These are phyloP conservation scores for Eilema caniola DNA, from an alignment of 2,888 invertebrate genomes.

Conservation along the genomic window DNA sequence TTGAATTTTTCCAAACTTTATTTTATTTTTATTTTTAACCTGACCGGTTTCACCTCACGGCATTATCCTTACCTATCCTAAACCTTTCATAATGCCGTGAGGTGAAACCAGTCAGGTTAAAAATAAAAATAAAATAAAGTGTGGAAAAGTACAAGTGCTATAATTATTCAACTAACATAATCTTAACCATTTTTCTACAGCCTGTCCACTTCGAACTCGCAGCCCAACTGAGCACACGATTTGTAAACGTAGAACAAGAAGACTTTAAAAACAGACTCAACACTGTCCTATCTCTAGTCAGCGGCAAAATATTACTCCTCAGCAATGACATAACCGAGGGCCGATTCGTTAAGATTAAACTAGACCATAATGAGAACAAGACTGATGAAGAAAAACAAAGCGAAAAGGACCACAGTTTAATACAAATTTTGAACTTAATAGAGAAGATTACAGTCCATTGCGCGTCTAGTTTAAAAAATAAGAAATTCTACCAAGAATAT, in stretches of 20 bases:
- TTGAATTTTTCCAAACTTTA: too few species aligned
- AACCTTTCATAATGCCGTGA: too few species aligned
- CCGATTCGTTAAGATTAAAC: constrained; percentile 86
- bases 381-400: constrained; percentile 88
- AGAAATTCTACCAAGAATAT: constrained; percentile 75
- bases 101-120: too few species aligned
- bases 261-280: constrained; percentile 90
- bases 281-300: constrained; percentile 87
- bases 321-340: constrained; percentile 85
- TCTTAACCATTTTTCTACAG: constrained; percentile 61
- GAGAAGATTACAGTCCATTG: constrained; percentile 90
- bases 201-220: constrained; percentile 91
- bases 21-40: too few species aligned
- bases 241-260: constrained; percentile 91
- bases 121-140: too few species aligned
- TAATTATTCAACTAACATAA: neutral
- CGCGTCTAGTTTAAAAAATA: constrained; percentile 85
- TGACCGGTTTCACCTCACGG: too few species aligned
- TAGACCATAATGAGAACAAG: constrained; percentile 70
- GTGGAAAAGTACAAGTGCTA: too few species aligned
- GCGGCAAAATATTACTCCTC: constrained; percentile 83
- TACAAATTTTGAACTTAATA: constrained; percentile 91
- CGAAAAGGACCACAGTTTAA: constrained; percentile 91
- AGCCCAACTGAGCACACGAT: constrained; percentile 92
- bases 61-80: too few species aligned